Evolutionary conservation across 2,113 vertebrate species (phyloP).

Genomic region (Alligator mississippiensis): DNA sequence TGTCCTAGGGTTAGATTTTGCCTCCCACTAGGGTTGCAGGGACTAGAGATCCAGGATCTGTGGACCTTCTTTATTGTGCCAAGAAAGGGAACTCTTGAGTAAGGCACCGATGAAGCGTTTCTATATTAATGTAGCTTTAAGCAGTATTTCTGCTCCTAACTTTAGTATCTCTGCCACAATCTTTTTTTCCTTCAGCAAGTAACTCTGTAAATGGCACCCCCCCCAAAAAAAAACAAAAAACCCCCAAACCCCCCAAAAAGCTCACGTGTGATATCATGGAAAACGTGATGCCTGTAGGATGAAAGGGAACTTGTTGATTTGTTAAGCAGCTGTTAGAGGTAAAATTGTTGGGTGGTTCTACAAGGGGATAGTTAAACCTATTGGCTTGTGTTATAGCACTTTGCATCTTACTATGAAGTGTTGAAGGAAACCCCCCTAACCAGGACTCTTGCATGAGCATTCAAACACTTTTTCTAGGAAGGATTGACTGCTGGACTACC

Average conservation of each 20-base stretch:
- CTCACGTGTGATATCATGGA: accelerated
- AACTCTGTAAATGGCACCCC: background rate
- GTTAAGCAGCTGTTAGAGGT: background rate
- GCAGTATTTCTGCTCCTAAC: background rate
- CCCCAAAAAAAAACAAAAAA: too few relatives aligned
- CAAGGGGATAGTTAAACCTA: background rate
- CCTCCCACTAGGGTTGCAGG: background rate
- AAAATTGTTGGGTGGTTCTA: background rate
- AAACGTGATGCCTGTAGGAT: background rate
- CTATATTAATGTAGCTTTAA: background rate
- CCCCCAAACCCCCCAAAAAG: too few relatives aligned
- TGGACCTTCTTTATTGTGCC: background rate
- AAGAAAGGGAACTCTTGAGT: background rate
- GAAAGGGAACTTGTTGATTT: background rate
- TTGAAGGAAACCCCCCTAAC: background rate
- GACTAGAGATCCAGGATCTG: background rate
- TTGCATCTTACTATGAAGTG: background rate
- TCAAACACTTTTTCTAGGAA: background rate
- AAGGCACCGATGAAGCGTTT: background rate
- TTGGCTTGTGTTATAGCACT: background rate
- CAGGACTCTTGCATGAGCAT: background rate
- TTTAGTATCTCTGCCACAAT: background rate
- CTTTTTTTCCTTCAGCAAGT: background rate
- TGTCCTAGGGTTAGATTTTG: background rate
- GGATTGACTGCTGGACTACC: background rate